phyloP scores from a whole-genome alignment of 2,888 invertebrate genomes.

The Biston betularia region DNA sequence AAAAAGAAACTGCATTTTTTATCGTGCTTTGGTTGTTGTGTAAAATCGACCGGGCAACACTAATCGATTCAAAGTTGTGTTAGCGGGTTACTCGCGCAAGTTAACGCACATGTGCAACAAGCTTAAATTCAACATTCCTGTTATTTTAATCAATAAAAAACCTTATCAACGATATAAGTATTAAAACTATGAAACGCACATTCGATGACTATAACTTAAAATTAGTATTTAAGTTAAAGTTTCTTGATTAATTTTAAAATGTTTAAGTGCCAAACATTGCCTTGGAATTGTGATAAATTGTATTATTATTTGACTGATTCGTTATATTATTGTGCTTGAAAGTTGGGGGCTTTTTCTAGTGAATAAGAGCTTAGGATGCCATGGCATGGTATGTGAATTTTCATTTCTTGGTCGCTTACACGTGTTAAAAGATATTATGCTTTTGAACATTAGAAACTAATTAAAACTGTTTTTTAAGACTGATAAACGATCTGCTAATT shows the following conservation, averaged over 20 bases:
- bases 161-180: neutral
- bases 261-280: constrained; percentile 38
- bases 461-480: too few species aligned
- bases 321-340: constrained; percentile 44
- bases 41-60: too few species aligned
- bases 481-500: neutral
- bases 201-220: constrained; percentile 42
- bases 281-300: constrained; percentile 48
- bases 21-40: too few species aligned
- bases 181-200: constrained; percentile 33
- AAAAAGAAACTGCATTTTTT: too few species aligned
- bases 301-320: constrained; percentile 37
- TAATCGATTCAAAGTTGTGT: too few species aligned
- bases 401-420: too few species aligned
- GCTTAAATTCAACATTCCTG: neutral
- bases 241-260: constrained; percentile 12
- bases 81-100: neutral
- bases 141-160: neutral
- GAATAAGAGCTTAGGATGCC: neutral
- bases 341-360: constrained; percentile 12
- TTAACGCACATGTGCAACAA: neutral
- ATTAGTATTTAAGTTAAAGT: constrained; percentile 16
- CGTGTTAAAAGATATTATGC: too few species aligned
- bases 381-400: too few species aligned
- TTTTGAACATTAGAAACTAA: too few species aligned